Evolutionary conservation across 2,113 vertebrate species (phyloP).

Genomic region (Upupa epops): DNA sequence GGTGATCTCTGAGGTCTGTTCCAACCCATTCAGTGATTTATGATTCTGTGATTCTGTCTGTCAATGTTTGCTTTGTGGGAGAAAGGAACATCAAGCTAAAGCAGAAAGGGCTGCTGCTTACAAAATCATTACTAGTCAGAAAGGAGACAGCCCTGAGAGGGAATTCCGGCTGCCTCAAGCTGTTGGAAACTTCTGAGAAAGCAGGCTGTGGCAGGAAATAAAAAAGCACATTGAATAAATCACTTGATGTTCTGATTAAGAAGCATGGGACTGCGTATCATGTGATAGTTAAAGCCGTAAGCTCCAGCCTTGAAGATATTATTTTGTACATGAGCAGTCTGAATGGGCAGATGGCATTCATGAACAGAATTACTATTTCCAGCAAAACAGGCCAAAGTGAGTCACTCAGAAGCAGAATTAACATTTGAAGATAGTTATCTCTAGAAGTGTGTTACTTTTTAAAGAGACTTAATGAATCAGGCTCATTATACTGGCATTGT

Average conservation of each 20-base stretch:
- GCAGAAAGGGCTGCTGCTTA: neutral
- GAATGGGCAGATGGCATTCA: slow-evolving; percentile 56
- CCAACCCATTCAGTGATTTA: too few species aligned
- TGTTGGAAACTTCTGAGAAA: slow-evolving; percentile 32
- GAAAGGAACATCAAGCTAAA: neutral
- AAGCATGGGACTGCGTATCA: slow-evolving; percentile 70
- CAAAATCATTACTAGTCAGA: neutral
- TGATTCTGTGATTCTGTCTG: neutral
- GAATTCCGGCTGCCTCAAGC: neutral
- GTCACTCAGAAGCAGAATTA: neutral
- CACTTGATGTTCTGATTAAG: slow-evolving; percentile 77
- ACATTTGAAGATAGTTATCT: slow-evolving; percentile 2
- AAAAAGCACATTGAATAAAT: slow-evolving; percentile 43
- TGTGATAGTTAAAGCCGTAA: slow-evolving; percentile 65
- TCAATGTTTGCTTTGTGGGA: neutral
- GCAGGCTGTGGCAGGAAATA: slow-evolving; percentile 39
- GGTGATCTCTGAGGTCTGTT: too few species aligned
- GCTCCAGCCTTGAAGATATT: slow-evolving; percentile 52
- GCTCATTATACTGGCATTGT: neutral
- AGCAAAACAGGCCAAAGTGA: slow-evolving; percentile 31
- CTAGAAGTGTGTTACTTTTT: neutral
- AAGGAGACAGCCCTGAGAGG: neutral
- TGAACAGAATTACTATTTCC: slow-evolving; percentile 40
- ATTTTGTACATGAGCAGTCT: slow-evolving; percentile 21
- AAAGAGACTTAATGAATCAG: neutral